Evolutionary conservation across 2,797 vertebrate genomes (phyloP), one percentile per base, ranked within the genome.

Genomic region (Atherinosoma microstoma): DNA sequence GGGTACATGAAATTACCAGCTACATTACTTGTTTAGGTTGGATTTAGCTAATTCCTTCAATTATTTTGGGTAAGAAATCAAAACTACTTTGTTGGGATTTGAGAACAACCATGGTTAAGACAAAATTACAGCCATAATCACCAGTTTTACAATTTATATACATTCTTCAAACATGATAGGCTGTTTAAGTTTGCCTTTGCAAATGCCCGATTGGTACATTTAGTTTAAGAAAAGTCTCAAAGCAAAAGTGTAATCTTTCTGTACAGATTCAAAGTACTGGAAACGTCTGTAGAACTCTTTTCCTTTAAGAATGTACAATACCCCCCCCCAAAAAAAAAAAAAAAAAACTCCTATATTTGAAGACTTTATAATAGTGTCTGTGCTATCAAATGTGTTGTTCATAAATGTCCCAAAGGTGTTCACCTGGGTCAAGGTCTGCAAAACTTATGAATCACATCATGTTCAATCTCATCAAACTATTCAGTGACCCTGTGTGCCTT

Each of bases 381-480:
- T 53, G 22, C 54, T 18, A 27, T 29, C 51, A 6, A 27, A 54
- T 27, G 12, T 54, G 51, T 29, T 29, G 54, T 30, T 57, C 7
- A 7, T 32, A 57, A 57, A 32, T 32, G 29, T 57, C 54, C 54
- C 29, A 16, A 18, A 30, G 54, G 29, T 57, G 29, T 20, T 32
- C 6, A 20, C 15, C 54, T 32, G 27, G 16, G 6, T 57, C 29
- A 18, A 32, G 15, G 54, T 32, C 54, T 32, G 27, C 54, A 57
- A 29, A 57, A 57, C 54, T 30, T 57, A 8, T 10, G 29, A 57
- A 30, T 57, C 54, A 57, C n/a, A 32, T 24, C 22, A 27, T 24
- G 32, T 54, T 54, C 13, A 27, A 29, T 54, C 49, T 56, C 15
- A 66, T 57, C 54, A 30, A 45, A 7, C 60, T 32, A 57, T 57